Evolutionary conservation across 2,888 invertebrate species (phyloP).

Genomic region (Cheiracanthium punctorium): DNA sequence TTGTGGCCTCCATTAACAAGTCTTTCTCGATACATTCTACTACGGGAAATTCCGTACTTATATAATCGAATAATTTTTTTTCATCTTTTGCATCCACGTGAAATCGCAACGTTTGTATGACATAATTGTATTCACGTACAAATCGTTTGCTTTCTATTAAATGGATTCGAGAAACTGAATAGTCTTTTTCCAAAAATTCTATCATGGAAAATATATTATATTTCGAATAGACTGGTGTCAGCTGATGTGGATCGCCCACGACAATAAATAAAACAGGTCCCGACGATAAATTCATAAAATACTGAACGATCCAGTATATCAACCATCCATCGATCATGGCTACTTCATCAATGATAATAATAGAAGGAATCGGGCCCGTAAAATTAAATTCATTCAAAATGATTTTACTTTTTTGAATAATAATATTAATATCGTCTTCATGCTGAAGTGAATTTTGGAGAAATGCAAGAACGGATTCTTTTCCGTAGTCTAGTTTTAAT

Average conservation of each 20-base stretch:
- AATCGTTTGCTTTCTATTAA: constrained; percentile 6
- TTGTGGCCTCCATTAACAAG: background rate
- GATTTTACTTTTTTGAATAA: background rate
- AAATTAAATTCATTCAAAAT: background rate
- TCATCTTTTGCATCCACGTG: background rate
- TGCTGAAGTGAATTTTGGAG: background rate
- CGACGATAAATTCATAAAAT: background rate
- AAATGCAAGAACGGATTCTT: background rate
- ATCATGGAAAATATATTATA: background rate
- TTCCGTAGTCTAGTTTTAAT: background rate
- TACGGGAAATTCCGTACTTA: background rate
- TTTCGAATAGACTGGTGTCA: background rate
- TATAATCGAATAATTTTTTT: background rate
- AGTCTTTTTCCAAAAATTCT: too few species aligned
- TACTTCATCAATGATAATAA: background rate
- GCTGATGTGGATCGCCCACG: background rate
- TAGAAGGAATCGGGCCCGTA: background rate
- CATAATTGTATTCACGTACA: background rate
- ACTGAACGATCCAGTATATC: background rate
- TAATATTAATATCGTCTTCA: background rate
- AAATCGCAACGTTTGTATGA: background rate
- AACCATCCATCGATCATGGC: background rate
- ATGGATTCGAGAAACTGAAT: background rate
- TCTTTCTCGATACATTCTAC: background rate
- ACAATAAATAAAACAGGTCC: background rate